phyloP scores from a whole-genome alignment of 92 coral and sea anemone species.

The Paragorgia papillata region DNA sequence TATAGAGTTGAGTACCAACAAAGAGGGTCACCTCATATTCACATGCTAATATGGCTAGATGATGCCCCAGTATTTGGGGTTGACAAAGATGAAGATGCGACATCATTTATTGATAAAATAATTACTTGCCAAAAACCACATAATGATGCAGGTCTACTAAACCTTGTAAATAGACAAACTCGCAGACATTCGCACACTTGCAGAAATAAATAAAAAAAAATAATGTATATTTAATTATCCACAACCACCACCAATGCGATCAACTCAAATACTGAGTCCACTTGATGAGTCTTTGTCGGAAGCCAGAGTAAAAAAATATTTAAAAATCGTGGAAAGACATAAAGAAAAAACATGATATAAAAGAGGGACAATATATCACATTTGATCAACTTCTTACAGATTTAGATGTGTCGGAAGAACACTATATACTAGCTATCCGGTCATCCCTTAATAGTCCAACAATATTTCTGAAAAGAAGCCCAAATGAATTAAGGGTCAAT shows the following conservation, averaged over 20 bases:
- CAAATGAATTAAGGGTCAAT: constrained; percentile 62
- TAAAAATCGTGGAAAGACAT: constrained; percentile 46
- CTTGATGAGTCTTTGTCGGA: constrained; percentile 42
- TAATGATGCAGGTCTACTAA: constrained; percentile 4
- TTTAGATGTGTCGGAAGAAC: constrained; percentile 45
- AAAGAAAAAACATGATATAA: constrained; percentile 47
- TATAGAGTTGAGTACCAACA: constrained; percentile 48
- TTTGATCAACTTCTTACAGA: constrained; percentile 50
- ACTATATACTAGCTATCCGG: constrained; percentile 60
- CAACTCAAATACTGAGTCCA: constrained; percentile 48
- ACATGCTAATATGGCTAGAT: constrained; percentile 60
- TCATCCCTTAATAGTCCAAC: constrained; percentile 57
- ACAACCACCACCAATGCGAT: constrained; percentile 42
- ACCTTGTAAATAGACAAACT: constrained; percentile 17
- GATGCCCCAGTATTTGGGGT: constrained; percentile 55
- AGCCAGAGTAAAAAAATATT: constrained; percentile 47
- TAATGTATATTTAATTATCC: constrained; percentile 59
- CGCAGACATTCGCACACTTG: constrained; percentile 37
- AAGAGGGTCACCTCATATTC: constrained; percentile 63
- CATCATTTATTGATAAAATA: constrained; percentile 20
- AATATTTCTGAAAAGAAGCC: constrained; percentile 60
- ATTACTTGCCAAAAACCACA: constrained; percentile 44
- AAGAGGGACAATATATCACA: constrained; percentile 56
- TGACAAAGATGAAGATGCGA: constrained; percentile 15
- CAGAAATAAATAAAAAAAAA: constrained; percentile 18